Evolutionary conservation across 2,113 vertebrate species (phyloP).

Genomic region (Corynorhinus townsendii): DNA sequence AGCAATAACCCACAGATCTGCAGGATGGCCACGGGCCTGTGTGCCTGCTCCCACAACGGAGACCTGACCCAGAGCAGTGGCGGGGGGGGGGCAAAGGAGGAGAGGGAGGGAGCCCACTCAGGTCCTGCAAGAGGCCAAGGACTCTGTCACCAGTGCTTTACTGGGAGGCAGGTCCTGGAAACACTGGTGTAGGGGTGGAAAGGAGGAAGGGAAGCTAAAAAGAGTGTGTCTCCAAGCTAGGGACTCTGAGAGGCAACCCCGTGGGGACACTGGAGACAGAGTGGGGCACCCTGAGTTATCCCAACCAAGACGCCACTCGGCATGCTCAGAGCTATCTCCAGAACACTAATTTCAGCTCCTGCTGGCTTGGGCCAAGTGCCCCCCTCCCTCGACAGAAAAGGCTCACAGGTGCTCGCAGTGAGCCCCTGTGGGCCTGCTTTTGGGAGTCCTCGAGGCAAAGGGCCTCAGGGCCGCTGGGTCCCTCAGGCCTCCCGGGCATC

Average conservation of each 20-base stretch:
- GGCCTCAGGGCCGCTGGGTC: neutral
- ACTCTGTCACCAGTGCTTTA: neutral
- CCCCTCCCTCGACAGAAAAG: neutral
- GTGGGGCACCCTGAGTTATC: neutral
- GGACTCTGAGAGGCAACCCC: neutral
- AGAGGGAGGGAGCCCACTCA: neutral
- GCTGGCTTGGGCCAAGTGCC: neutral
- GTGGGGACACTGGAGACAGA: neutral
- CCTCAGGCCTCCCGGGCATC: no score
- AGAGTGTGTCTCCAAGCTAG: neutral
- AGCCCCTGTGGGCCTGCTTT: neutral
- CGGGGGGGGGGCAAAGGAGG: neutral
- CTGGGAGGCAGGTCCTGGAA: neutral
- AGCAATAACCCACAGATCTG: neutral
- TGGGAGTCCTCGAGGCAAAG: neutral
- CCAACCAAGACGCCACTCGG: neutral
- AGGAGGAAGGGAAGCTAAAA: neutral
- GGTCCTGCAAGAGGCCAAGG: neutral
- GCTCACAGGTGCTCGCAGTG: neutral
- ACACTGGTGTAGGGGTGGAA: no score
- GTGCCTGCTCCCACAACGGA: neutral
- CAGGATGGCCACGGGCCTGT: rapidly evolving
- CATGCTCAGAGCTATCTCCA: neutral
- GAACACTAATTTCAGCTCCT: neutral
- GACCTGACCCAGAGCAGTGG: neutral